These are phyloP conservation scores for Pteromalus puparum DNA, from an alignment of 1,140 invertebrate species.

Conservation along the genomic window DNA sequence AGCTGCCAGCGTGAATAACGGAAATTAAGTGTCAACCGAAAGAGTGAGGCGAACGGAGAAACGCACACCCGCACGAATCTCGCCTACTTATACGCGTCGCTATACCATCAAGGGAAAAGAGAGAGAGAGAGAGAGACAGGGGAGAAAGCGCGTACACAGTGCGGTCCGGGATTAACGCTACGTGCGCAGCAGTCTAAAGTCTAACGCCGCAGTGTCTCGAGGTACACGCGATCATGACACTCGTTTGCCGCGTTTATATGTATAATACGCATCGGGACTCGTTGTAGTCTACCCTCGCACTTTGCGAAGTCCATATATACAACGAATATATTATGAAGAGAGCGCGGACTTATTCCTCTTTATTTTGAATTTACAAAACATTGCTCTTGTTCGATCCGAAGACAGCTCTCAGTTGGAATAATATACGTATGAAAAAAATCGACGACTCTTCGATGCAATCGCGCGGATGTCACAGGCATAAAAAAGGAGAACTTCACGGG, in stretches of 20 bases:
- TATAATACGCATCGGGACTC: background rate
- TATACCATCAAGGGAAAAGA: background rate
- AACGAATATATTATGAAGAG: background rate
- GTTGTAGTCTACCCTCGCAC: background rate
- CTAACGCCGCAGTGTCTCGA: background rate
- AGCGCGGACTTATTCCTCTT: background rate
- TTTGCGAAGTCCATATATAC: background rate
- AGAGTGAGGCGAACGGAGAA: constrained; percentile 65
- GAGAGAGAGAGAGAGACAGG: constrained; percentile 7
- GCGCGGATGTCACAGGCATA: constrained; percentile 35
- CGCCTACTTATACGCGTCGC: constrained; percentile 56
- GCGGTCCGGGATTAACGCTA: constrained; percentile 69
- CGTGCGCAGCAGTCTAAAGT: constrained; percentile 71
- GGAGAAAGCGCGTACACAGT: constrained; percentile 57
- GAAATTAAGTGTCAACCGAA: constrained; percentile 76
- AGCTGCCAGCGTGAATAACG: constrained; percentile 72
- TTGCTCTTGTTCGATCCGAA: background rate
- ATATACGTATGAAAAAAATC: background rate
- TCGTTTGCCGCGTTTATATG: background rate
- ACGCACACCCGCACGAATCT: constrained; percentile 20
- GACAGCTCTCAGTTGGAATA: background rate
- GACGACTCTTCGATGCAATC: constrained; percentile 6
- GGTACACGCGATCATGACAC: constrained; percentile 25
- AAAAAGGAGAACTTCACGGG: constrained; percentile 24
- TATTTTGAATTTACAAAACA: background rate